phyloP scores from a whole-genome alignment of 2,113 vertebrate genomes.

The Tachysurus vachellii region DNA sequence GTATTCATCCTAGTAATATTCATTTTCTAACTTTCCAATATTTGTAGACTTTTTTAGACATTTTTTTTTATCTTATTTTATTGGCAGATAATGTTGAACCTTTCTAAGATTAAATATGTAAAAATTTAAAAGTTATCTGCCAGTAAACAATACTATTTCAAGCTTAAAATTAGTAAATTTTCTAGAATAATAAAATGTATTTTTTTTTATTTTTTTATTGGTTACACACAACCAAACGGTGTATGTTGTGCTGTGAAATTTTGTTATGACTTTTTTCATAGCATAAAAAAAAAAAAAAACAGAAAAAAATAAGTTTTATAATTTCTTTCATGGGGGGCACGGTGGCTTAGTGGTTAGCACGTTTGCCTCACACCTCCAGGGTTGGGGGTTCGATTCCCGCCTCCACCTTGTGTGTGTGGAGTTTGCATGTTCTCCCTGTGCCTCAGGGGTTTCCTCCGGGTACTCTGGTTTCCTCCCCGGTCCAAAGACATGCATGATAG shows the following conservation, averaged over 20 bases:
- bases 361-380: no score
- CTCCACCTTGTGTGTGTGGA: no score
- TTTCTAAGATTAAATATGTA: background rate
- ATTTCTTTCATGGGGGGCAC: background rate
- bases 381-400: no score
- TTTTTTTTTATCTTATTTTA: background rate
- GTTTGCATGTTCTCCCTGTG: no score
- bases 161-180: background rate
- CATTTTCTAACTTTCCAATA: background rate
- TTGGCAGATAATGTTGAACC: background rate
- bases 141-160: background rate
- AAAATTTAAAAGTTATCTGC: background rate
- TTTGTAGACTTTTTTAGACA: background rate
- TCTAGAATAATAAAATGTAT: background rate
- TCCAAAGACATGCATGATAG: no score
- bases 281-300: background rate
- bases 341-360: no score
- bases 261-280: no score
- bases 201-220: no score
- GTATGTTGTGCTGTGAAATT: background rate
- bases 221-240: background rate
- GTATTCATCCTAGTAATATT: background rate
- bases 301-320: no score
- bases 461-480: no score
- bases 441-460: no score